Evolutionary conservation across 2,797 vertebrate species (phyloP), one percentile per base, ranked within the genome.

Genomic region (Holocentrus rufus): DNA sequence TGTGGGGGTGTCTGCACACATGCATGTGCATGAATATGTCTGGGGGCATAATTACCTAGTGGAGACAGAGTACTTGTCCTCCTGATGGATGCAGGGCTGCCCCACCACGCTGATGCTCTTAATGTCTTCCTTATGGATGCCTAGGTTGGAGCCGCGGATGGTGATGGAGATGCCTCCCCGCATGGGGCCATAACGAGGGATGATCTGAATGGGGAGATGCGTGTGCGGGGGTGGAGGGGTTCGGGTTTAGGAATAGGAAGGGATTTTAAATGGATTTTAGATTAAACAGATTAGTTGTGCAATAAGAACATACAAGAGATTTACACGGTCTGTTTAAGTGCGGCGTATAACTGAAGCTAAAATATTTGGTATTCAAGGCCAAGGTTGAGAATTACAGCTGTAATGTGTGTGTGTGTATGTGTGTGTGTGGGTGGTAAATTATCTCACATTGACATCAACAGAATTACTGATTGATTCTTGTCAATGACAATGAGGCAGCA

Each of bases 71-170:
- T 98, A 99, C 70, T 90, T 93, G 18, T 95, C 94, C 8, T 88
- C 79, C 81, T 93, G 91, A 79, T 98, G 97, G 75, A 69, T 23
- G 58, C 98, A 99, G 39, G 90, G 88, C 66, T 88, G 75, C 6
- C 93, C 93, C 2, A 93, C 97, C 86, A 99, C 97, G 0, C 52
- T 94, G 91, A 99, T 91, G 56, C 56, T 92, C 91, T 90, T 90
- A 18, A 99, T 95, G 73, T 99, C 97, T 8, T 93, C 92, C 23
- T 94, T 94, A 68, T 81, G 91, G 89, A 97, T 92, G 69, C 98
- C 97, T 84, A 99, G 85, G 83, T 99, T 98, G 56, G 97, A 96
- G 73, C 98, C 98, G 5, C 90, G 94, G 89, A 99, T 97, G 67
- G 98, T 99, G 89, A 99, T 87, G 1, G 93, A 93, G 85, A 98